These are phyloP conservation scores for Nymphalis polychloros DNA, from an alignment of 2,888 invertebrate genomes.

Conservation along the genomic window DNA sequence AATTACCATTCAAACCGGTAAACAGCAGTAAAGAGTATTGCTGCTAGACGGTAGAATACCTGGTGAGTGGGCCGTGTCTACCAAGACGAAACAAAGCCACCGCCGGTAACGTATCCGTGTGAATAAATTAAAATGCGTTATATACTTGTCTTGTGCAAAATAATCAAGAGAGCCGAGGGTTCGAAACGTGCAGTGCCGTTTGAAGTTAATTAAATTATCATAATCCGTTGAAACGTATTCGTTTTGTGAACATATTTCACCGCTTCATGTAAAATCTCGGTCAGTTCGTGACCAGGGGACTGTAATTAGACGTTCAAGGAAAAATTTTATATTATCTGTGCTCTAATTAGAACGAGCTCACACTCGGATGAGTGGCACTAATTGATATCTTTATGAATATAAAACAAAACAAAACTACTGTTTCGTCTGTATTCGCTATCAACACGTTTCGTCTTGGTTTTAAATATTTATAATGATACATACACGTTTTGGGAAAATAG, in stretches of 20 bases:
- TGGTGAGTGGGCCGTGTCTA: too few species aligned
- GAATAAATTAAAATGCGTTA: too few species aligned
- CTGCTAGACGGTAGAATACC: too few species aligned
- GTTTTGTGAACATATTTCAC: slow-evolving; percentile 29
- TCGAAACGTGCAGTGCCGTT: slow-evolving; percentile 22
- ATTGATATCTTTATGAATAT: not conserved
- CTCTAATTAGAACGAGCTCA: slow-evolving; percentile 15
- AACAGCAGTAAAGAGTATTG: too few species aligned
- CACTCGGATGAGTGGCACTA: slow-evolving; percentile 4
- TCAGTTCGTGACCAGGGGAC: slow-evolving; percentile 24
- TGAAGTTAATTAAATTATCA: slow-evolving; percentile 37
- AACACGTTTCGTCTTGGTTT: too few species aligned
- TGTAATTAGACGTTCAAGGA: slow-evolving; percentile 25
- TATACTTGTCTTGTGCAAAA: not conserved
- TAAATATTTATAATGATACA: too few species aligned
- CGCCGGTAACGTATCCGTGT: too few species aligned
- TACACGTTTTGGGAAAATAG: too few species aligned
- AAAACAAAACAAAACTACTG: not conserved
- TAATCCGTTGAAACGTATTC: slow-evolving; percentile 35
- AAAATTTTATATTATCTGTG: slow-evolving; percentile 23
- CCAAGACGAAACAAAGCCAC: too few species aligned
- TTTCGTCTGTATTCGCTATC: too few species aligned
- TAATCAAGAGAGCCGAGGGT: not conserved
- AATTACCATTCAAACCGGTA: too few species aligned
- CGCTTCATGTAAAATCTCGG: slow-evolving; percentile 23